Conservation (phyloP, 2,113 vertebrate genomes). For the Nesogale talazaci region DNA sequence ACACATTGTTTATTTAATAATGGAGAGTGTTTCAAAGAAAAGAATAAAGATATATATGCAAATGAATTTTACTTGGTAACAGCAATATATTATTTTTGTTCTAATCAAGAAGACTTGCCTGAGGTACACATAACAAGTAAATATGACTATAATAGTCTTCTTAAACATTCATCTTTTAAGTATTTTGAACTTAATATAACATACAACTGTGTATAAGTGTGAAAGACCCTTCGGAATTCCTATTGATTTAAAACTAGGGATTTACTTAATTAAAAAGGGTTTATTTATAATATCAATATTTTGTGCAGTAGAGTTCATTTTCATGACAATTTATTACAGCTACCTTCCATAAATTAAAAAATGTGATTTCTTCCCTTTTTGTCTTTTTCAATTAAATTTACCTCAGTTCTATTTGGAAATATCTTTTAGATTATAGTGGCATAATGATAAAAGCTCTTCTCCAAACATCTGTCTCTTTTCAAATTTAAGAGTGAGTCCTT, state of each 20-base stretch:
- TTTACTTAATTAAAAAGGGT: neutral
- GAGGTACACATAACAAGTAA: constrained; percentile 9
- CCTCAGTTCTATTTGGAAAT: constrained; percentile 74
- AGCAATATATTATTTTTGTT: neutral
- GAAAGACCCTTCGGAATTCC: constrained; percentile 9
- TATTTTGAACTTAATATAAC: constrained; percentile 50
- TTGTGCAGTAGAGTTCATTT: neutral
- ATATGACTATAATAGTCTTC: neutral
- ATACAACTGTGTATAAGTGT: neutral
- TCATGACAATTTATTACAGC: neutral
- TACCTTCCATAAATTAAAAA: neutral
- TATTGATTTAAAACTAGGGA: constrained; percentile 33
- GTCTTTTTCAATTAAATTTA: constrained; percentile 35
- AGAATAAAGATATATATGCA: neutral
- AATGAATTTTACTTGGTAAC: constrained; percentile 45
- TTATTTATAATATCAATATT: neutral
- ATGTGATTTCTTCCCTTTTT: constrained; percentile 13
- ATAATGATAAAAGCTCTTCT: constrained; percentile 71
- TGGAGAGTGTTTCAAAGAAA: neutral
- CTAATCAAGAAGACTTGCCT: constrained; percentile 19
- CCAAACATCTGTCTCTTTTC: constrained; percentile 75
- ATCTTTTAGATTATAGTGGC: constrained; percentile 75
- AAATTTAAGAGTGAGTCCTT: constrained; percentile 90
- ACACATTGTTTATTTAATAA: constrained; percentile 30
- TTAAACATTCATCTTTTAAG: constrained; percentile 46